These are phyloP conservation scores for Anthophora plumipes DNA, from an alignment of 2,888 invertebrate species.

Conservation along the genomic window DNA sequence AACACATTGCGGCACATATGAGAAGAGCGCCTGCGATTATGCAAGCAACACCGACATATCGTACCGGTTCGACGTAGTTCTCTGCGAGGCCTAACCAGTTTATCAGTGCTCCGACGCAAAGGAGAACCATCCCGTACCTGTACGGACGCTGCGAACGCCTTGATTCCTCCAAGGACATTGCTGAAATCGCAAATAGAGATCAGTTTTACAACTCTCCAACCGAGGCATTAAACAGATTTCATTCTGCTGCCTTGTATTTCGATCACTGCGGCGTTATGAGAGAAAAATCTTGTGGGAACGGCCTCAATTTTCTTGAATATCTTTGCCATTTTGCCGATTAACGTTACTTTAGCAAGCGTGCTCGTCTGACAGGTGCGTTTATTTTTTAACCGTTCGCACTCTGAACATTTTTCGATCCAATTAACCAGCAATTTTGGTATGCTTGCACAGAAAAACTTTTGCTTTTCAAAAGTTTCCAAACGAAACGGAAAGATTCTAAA, in stretches of 20 bases:
- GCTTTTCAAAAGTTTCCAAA: too few relatives aligned
- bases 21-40: slow-evolving; percentile 90
- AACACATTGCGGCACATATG: slow-evolving; percentile 91
- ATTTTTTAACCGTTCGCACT: background rate
- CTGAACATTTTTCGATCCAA: too few relatives aligned
- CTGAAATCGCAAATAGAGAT: slow-evolving; percentile 83
- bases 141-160: slow-evolving; percentile 90
- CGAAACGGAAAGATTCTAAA: too few relatives aligned
- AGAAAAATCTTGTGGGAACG: background rate
- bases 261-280: background rate
- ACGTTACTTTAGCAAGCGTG: too few relatives aligned
- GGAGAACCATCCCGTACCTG: slow-evolving; percentile 90
- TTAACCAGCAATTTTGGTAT: too few relatives aligned
- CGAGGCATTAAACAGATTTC: background rate
- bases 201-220: slow-evolving; percentile 5
- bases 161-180: slow-evolving; percentile 89
- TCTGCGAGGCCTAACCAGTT: slow-evolving; percentile 91
- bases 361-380: too few relatives aligned
- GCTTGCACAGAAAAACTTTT: too few relatives aligned
- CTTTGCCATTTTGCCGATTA: too few relatives aligned
- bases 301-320: background rate
- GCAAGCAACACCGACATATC: slow-evolving; percentile 90
- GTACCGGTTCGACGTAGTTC: slow-evolving; percentile 90
- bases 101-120: slow-evolving; percentile 90
- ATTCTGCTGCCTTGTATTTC: background rate